Evolutionary conservation across 2,113 vertebrate species (phyloP).

Genomic region (Sciurus niger): DNA sequence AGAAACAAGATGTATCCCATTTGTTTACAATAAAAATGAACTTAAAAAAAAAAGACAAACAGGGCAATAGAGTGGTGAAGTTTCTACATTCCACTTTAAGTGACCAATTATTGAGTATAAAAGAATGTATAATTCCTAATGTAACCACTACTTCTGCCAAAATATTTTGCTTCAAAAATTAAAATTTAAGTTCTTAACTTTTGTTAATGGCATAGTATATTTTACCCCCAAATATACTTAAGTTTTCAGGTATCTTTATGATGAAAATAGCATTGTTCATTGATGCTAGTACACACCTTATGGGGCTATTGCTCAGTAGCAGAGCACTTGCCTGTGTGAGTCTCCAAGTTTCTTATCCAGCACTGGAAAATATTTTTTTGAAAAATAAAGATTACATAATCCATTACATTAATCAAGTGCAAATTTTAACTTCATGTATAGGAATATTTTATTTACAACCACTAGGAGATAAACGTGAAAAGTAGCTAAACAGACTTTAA

Average conservation of each 20-base stretch:
- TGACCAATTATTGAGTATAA: too few species aligned
- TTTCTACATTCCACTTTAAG: too few species aligned
- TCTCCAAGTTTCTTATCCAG: neutral
- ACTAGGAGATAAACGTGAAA: conserved; percentile 17
- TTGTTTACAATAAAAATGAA: too few species aligned
- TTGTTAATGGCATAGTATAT: neutral
- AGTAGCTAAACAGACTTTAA: conserved; percentile 5
- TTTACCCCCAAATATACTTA: neutral
- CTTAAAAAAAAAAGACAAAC: too few species aligned
- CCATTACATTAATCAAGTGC: neutral
- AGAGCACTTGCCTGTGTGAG: neutral
- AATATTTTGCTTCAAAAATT: neutral
- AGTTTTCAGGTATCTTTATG: neutral
- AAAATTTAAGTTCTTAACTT: conserved; percentile 23
- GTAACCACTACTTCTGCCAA: too few species aligned
- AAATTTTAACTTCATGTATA: conserved; percentile 39
- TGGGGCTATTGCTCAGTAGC: neutral
- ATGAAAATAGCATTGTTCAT: neutral
- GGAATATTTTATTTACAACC: conserved; percentile 32
- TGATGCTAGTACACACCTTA: neutral
- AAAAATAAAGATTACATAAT: conserved; percentile 42
- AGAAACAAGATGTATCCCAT: too few species aligned
- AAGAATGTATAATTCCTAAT: too few species aligned
- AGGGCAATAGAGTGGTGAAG: too few species aligned
- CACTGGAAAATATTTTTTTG: neutral